Evolutionary conservation across 2,797 vertebrate species (phyloP).

Genomic region (Melanotaenia parkinsoni): DNA sequence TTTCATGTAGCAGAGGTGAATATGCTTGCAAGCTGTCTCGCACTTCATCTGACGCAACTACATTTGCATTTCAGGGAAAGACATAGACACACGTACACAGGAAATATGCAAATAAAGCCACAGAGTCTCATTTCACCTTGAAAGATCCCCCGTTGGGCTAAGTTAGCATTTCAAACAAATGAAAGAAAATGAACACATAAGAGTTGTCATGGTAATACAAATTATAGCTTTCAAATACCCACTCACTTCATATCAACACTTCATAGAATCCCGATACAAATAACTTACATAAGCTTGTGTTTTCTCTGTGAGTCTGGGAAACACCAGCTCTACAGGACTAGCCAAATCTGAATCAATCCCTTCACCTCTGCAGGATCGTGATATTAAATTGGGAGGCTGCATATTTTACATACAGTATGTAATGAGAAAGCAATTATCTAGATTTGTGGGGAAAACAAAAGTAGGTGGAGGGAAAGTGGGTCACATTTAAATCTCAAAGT

Average conservation of each 20-base stretch:
- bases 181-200: background rate
- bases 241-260: conserved; percentile 19
- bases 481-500: no score
- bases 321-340: background rate
- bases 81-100: background rate
- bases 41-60: conserved; percentile 29
- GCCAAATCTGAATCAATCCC: background rate
- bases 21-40: conserved; percentile 28
- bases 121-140: background rate
- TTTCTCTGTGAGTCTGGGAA: background rate
- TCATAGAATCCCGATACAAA: background rate
- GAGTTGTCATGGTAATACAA: background rate
- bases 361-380: no score
- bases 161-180: background rate
- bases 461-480: no score
- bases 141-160: background rate
- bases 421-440: no score
- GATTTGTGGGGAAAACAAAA: no score
- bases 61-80: conserved; percentile 32
- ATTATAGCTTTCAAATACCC: background rate
- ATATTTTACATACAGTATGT: no score
- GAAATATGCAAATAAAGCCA: conserved; percentile 20
- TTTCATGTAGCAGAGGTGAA: conserved; percentile 7
- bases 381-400: no score
- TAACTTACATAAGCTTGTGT: no score